Percentiles rank a stretch among this genome's conserved stretches.
phyloP scores from a whole-genome alignment of 1,140 invertebrate species.

The Condylostylus longicornis region DNA sequence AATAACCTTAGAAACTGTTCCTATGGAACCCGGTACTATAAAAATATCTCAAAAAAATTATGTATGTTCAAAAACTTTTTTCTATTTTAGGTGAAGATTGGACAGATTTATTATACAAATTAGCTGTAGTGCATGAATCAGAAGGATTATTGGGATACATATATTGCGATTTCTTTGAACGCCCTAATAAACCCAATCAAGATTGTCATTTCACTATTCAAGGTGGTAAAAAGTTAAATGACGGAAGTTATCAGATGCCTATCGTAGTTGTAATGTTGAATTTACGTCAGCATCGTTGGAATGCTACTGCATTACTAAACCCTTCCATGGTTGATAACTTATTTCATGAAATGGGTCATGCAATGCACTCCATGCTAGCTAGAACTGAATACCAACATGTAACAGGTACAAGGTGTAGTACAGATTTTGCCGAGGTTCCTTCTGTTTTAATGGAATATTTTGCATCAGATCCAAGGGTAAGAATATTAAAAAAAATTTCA shows the following conservation, averaged over 20 bases:
- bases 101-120: constrained; percentile 75
- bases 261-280: constrained; percentile 91
- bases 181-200: constrained; percentile 80
- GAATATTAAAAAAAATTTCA: constrained; percentile 4
- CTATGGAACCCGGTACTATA: constrained; percentile 46
- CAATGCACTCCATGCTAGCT: constrained; percentile 96
- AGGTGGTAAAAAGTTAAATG: constrained; percentile 65
- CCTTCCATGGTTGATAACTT: constrained; percentile 84
- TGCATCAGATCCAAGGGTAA: constrained; percentile 70
- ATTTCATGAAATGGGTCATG: constrained; percentile 99
- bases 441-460: constrained; percentile 98
- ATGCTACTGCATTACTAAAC: constrained; percentile 62
- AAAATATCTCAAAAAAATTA: constrained; percentile 1
- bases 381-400: constrained; percentile 92
- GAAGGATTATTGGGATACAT: constrained; percentile 81
- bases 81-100: constrained; percentile 69
- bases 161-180: constrained; percentile 93
- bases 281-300: constrained; percentile 55
- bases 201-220: constrained; percentile 98
- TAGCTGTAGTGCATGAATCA: constrained; percentile 62
- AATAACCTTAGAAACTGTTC: constrained; percentile 54
- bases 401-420: constrained; percentile 88
- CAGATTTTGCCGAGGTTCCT: constrained; percentile 97
- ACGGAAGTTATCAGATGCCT: constrained; percentile 81
- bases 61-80: constrained; percentile 2